These are phyloP conservation scores for Ennomos fuscantarius DNA, from an alignment of 2,888 invertebrate genomes.

Conservation along the genomic window DNA sequence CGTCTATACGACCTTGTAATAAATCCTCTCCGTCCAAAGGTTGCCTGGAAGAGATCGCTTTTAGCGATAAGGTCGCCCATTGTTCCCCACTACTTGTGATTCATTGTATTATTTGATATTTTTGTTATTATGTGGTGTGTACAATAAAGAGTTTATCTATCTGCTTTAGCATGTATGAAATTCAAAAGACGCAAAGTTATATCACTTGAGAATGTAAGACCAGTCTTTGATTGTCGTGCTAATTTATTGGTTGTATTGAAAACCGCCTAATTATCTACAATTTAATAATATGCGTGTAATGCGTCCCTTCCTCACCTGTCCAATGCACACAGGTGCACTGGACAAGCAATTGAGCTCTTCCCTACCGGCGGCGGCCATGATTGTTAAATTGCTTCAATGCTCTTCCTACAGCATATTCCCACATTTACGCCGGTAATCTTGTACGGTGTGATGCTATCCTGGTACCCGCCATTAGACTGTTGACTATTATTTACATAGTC, in stretches of 20 bases:
- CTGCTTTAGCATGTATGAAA: no score
- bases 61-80: no score
- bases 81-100: no score
- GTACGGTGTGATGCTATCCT: slow-evolving; percentile 36
- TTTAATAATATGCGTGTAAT: slow-evolving; percentile 39
- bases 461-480: slow-evolving; percentile 31
- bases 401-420: slow-evolving; percentile 50
- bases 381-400: slow-evolving; percentile 52
- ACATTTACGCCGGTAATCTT: slow-evolving; percentile 41
- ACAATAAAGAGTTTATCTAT: no score
- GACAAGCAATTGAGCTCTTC: slow-evolving; percentile 44
- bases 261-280: slow-evolving; percentile 6
- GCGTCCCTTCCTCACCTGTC: slow-evolving; percentile 41
- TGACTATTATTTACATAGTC: slow-evolving; percentile 30
- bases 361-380: slow-evolving; percentile 35
- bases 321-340: slow-evolving; percentile 43
- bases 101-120: no score
- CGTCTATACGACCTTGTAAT: no score
- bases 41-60: no score
- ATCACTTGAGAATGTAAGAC: slow-evolving; percentile 1
- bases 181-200: no score
- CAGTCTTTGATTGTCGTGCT: not conserved
- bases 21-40: no score
- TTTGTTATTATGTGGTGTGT: no score
- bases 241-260: slow-evolving; percentile 3